A percentile compares a stretch with the other conserved stretches of the same genome.
Evolutionary conservation across 2,113 vertebrate species (phyloP).

Genomic region (Psophia crepitans): DNA sequence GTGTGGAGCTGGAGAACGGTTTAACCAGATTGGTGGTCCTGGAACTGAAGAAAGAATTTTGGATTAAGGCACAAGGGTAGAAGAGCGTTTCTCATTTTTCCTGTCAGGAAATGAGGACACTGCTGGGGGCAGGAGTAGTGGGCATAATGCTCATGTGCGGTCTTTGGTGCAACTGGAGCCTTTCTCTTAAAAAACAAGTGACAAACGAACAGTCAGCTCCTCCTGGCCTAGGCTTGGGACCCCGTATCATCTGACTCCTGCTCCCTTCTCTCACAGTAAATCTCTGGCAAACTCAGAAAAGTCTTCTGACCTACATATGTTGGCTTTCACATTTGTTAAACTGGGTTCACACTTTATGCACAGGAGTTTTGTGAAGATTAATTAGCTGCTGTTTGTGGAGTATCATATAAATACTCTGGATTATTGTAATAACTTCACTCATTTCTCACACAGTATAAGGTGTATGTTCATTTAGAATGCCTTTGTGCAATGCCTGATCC

Average conservation of each 20-base stretch:
- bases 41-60: neutral
- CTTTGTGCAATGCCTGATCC: conserved; percentile 6
- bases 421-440: neutral
- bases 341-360: conserved; percentile 3
- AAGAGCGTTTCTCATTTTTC: neutral
- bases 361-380: conserved; percentile 41
- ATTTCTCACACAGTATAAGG: neutral
- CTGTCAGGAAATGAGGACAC: neutral
- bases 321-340: neutral
- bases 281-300: neutral
- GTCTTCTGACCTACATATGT: conserved; percentile 19
- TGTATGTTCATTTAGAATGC: neutral
- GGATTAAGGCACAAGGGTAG: neutral
- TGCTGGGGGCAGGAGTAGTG: neutral
- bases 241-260: neutral
- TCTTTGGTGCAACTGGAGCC: neutral
- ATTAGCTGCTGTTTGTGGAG: conserved; percentile 44
- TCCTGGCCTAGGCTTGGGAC: neutral
- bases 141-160: accelerated
- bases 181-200: neutral
- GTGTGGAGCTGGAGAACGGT: neutral
- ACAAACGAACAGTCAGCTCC: neutral
- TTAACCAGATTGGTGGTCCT: neutral
- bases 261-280: neutral
- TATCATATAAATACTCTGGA: neutral